phyloP scores from a whole-genome alignment of 2,888 invertebrate genomes.

The Oasisia sp. region DNA sequence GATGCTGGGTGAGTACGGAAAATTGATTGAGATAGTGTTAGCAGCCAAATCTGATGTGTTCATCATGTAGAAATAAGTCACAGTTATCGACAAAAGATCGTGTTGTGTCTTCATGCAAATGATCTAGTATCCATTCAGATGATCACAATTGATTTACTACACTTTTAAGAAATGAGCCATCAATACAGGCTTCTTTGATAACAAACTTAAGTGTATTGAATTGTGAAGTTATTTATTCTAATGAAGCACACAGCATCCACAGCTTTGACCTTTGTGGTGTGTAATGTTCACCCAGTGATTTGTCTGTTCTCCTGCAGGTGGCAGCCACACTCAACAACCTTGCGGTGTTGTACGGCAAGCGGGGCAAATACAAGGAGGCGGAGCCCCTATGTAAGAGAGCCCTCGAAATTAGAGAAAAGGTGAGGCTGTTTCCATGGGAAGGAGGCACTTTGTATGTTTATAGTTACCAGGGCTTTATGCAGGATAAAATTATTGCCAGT shows the following conservation, averaged over 20 bases:
- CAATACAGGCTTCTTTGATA: neutral
- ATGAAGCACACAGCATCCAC: neutral
- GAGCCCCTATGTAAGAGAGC: constrained; percentile 99
- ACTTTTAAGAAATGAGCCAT: neutral
- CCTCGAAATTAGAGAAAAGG: constrained; percentile 95
- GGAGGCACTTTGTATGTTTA: constrained; percentile 13
- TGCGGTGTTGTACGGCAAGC: constrained; percentile 97
- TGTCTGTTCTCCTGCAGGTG: constrained; percentile 67
- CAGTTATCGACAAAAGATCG: neutral
- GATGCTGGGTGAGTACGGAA: neutral
- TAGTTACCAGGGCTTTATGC: too few species aligned
- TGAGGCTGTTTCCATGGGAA: constrained; percentile 43
- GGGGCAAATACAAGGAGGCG: constrained; percentile 89
- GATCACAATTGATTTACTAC: neutral
- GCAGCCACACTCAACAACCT: constrained; percentile 99
- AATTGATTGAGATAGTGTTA: neutral
- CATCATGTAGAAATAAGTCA: neutral
- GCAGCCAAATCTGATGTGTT: neutral
- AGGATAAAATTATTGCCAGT: too few species aligned
- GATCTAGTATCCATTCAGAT: neutral
- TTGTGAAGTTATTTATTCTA: neutral
- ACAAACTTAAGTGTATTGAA: neutral
- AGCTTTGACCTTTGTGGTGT: neutral
- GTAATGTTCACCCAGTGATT: neutral
- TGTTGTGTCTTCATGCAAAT: neutral